Conservation (phyloP, 2,888 invertebrate genomes). For the Pseudococcus jackbeardsleyi region DNA sequence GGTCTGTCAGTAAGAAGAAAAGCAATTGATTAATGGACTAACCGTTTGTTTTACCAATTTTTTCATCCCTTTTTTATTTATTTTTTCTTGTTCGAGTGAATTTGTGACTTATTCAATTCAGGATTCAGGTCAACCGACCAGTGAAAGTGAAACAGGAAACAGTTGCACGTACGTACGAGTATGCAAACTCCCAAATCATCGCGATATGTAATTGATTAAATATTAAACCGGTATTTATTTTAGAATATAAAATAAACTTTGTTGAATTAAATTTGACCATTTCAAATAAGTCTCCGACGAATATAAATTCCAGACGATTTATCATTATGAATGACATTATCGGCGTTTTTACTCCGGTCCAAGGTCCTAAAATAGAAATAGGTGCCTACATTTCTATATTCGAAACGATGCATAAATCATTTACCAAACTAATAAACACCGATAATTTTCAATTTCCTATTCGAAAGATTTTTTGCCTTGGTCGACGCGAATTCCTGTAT, state of each 20-base stretch:
- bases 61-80: no score
- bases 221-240: neutral
- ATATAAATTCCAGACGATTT: neutral
- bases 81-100: neutral
- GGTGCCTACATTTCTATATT: neutral
- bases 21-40: no score
- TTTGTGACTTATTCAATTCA: neutral
- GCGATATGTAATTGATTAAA: neutral
- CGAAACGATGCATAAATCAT: neutral
- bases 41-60: no score
- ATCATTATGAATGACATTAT: slow-evolving; percentile 27
- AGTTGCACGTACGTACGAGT: neutral
- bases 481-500: slow-evolving; percentile 7
- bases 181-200: neutral
- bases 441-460: neutral
- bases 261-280: neutral
- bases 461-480: slow-evolving; percentile 24
- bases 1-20: no score
- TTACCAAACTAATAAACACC: slow-evolving; percentile 10
- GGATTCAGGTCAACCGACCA: no score
- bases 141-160: no score
- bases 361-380: neutral
- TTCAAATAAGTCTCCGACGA: neutral
- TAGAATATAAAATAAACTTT: slow-evolving; percentile 4
- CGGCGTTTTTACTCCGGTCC: neutral